Evolutionary conservation across 2,888 invertebrate species (phyloP), one percentile per base, ranked within the genome.

Genomic region (Heteropelma amictum): DNA sequence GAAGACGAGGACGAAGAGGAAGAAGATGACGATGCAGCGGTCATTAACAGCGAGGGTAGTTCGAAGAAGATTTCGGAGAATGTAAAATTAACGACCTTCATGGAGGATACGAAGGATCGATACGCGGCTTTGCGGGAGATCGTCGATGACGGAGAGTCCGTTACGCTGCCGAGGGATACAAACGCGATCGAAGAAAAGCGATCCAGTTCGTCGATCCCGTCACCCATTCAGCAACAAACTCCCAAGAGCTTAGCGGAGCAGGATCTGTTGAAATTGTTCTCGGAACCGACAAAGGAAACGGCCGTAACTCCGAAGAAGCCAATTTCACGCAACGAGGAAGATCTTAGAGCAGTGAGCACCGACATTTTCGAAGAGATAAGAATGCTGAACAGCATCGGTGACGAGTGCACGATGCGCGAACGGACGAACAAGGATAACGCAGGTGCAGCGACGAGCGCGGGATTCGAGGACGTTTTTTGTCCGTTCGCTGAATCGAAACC

Each of bases 41-140:
- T 21, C 77, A 76, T 30, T 51, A 77, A 30, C 49, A 76, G 17
- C 60, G 80, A 33, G 79, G 26, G 2, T 12, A 35, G 68, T 80
- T 28, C 73, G 75, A 17, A 69, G 77, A 82, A 71, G 80, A 83
- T 47, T 77, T 77, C 70, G 71, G 90, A 82, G 0, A 91, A 91
- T 77, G 86, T 82, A 3, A 91, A 91, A 69, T 89, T 89, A 80
- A 89, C 90, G 8, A 87, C 89, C 17, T 33, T 56, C 23, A 26
- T 38, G 17, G 90, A 91, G 0, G 90, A 90, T 63, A 90, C 91
- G n/a, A 91, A 91, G 78, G 96, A 96, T 88, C 93, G 93, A 82
- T 96, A 96, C 85, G 96, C 96, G 0, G 96, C 96, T 0, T 88
- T 96, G 56, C 90, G 96, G 0, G 96, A 96, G 84, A 93, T 94